Base-by-base conservation (phyloP, 2,797 vertebrate genomes). In the Parotocinclus haroldoi region DNA sequence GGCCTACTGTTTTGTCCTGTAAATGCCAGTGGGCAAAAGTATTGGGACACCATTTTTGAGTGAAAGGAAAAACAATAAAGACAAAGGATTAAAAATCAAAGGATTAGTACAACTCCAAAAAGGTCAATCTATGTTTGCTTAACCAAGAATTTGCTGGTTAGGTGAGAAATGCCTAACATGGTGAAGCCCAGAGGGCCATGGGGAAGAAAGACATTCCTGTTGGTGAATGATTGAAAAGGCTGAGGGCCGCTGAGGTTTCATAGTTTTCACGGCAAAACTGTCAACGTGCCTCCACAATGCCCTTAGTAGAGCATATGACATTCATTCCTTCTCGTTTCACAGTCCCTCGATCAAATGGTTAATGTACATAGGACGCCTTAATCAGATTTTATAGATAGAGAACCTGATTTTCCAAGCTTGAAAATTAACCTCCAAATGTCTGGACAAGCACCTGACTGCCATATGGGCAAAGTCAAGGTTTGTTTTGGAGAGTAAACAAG, bases 401-500 rank as follows among this genome's bases (percentile, higher is more conserved):
- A 68, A 72, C 58, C 58, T 73, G 48, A 62, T 74, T 74, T 78
- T 77, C 58, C 8, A 27, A 74, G 77, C 56, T 82, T 82, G 81
- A 80, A 81, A 75, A 82, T 82, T 79, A 81, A 82, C 79, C 64
- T 75, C 56, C 50, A 59, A 68, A 74, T 77, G 78, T 63, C 74
- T 55, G 52, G 72, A 40, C 53, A 49, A 79, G 63, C 76, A 65
- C 70, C 67, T 71, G 69, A 76, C 74, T 48, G 63, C 74, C 64
- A 11, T 62, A 80, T 77, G 77, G 77, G 72, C 78, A 81, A 82
- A 82, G 79, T 80, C 76, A 77, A 82, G 71, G 44, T 66, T 71
- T 76, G 77, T 78, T 79, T 80, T 75, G 78, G 58, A 71, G 74
- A 79, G 44, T 67, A 76, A 75, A 62, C 27, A 5, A 27, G 27